Evolutionary conservation across 2,888 invertebrate species (phyloP), one percentile per base, ranked within the genome.

Genomic region (Patella caerulea): DNA sequence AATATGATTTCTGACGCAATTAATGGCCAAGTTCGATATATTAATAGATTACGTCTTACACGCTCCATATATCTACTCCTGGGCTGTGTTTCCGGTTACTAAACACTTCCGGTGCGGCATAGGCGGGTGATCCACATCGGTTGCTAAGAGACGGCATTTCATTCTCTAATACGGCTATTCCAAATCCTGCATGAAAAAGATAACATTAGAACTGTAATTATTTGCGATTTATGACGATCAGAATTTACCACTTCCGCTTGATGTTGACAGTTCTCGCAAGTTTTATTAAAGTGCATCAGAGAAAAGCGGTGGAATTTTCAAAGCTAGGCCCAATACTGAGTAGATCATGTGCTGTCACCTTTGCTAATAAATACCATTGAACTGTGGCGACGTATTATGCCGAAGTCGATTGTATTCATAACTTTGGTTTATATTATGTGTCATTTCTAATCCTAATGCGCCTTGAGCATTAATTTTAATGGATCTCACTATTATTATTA

Each of bases 61-160:
- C 79, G 80, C 88, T 89, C 90, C 90, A 90, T 24, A 90, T 81
- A 78, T 90, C 90, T 0, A 90, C 90, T 3, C 85, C 83, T 2
- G 88, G 82, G 17, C 90, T 89, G 74, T 90, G 89, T 29, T 86
- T 86, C 76, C 83, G 81, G 76, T 87, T 86, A 52, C 86, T 86
- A 79, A 89, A 88, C n/a, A 90, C 85, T 81, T 90, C 90, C 0
- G 90, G 90, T 11, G 90, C 90, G 3, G 90, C 87, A 79, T 89
- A 90, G 7, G 88, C 87, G 0, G 90, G 90, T 14, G 89, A 88
- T 5, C 89, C 90, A 79, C 90, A 90, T 75, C 89, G 89, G 1
- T 89, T 90, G 71, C 75, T 83, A 17, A 89, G 82, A 56, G 86
- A 85, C 12, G 80, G 81, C n/a, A 86, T 84, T 2, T 87, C 87